Evolutionary conservation across 2,797 vertebrate species (phyloP).

Genomic region (Gobionotothen gibberifrons): DNA sequence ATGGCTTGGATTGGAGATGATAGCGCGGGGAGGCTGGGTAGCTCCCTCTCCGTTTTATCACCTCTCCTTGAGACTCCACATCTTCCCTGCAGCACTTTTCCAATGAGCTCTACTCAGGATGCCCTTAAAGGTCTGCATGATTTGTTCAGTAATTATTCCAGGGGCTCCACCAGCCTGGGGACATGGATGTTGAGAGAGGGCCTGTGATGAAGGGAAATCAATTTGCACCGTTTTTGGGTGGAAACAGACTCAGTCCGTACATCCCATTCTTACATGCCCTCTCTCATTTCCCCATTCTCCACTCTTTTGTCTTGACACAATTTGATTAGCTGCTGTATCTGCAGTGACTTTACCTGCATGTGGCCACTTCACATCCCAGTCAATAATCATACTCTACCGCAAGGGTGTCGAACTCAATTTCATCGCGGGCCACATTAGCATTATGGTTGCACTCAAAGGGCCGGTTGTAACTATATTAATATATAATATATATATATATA

Average conservation of each 20-base stretch:
- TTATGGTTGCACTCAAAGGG: too few species aligned
- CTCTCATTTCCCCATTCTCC: slow-evolving; percentile 94
- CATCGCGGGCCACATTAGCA: too few species aligned
- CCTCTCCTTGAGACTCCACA: slow-evolving; percentile 20
- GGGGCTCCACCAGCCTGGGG: slow-evolving; percentile 84
- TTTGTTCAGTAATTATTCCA: slow-evolving; percentile 85
- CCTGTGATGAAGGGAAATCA: slow-evolving; percentile 61
- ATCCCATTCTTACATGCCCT: slow-evolving; percentile 81
- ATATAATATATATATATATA: too few species aligned
- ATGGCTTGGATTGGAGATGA: slow-evolving; percentile 58
- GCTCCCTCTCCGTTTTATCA: slow-evolving; percentile 41
- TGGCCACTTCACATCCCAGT: slow-evolving; percentile 80
- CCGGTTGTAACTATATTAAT: too few species aligned
- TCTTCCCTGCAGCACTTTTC: slow-evolving; percentile 61
- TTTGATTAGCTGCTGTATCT: slow-evolving; percentile 75
- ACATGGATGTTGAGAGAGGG: slow-evolving; percentile 95
- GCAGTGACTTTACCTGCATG: slow-evolving; percentile 90
- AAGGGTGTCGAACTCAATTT: slow-evolving; percentile 19
- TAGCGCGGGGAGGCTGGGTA: slow-evolving; percentile 31
- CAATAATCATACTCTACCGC: slow-evolving; percentile 89
- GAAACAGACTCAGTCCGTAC: slow-evolving; percentile 2
- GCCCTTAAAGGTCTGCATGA: slow-evolving; percentile 92
- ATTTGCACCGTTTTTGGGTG: slow-evolving; percentile 17
- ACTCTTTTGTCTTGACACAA: slow-evolving; percentile 77
- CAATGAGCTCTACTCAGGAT: slow-evolving; percentile 90